Base-by-base conservation (phyloP, 2,888 invertebrate genomes). In the Drosophila meridiana region DNA sequence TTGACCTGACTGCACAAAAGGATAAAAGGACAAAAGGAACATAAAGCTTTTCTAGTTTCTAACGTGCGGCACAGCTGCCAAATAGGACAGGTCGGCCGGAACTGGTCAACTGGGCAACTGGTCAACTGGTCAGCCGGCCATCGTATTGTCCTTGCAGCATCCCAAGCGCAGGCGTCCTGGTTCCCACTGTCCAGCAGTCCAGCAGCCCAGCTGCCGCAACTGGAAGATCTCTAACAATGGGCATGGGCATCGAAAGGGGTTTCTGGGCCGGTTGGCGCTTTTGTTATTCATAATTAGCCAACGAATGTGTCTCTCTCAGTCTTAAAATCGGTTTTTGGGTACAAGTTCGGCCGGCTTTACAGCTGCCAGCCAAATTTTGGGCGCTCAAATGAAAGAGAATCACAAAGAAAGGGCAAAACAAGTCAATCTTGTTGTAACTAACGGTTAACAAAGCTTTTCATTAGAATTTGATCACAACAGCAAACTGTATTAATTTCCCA, bases 201-300 rank as follows among this genome's bases (percentile, higher is more conserved):
- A 50, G 32, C 48, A 30, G 48, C 14, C 14, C 47, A 78, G 78
- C 78, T 76, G 73, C 34, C 64, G 50, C 47, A 30, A 13, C 34
- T 14, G 30, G 26, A 42, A 63, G 62, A 75, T 75, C 62, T 60
- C 42, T 26, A 56, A 80, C 83, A 82, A 83, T 73, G 71, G 80
- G 34, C 66, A 38, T 11, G 20, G 20, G 2, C 45, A 36, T 60
- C 65, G 32, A 52, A 60, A 55, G 55, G 26, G 36, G 45, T 60
- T 59, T 60, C 13, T 67, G 55, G 73, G 65, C 40, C 43, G 48
- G 42, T 52, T 53, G 73, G 26, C 48, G 48, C 73, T 68, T 74
- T 83, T 87, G 84, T 84, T 80, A 84, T 87, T 82, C 74, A 87
- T 78, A 83, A 82, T 78, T 73, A 81, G 80, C 69, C 72, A 59